A percentile compares a stretch with the other conserved stretches of the same genome.
phyloP scores from a whole-genome alignment of 2,113 vertebrate genomes.

The Phaethon lepturus region DNA sequence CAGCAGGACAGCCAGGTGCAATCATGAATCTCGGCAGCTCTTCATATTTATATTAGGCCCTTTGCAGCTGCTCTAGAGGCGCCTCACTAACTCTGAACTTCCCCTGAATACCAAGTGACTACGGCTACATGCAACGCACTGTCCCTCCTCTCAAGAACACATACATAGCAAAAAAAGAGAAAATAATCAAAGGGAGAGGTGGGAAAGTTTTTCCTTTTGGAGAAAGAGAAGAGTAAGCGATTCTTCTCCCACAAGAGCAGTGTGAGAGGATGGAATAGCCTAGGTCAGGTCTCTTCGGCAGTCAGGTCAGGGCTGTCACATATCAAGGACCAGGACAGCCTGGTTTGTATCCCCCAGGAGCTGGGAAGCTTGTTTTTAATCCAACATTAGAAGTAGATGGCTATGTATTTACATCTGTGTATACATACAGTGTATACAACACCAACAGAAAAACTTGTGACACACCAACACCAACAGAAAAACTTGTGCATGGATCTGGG shows the following conservation, averaged over 20 bases:
- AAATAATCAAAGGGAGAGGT: neutral
- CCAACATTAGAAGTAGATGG: neutral
- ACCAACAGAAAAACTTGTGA: neutral
- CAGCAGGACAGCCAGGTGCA: constrained; percentile 68
- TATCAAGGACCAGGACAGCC: neutral
- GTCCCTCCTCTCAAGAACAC: constrained; percentile 1
- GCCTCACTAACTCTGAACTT: constrained; percentile 62
- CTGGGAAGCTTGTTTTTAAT: neutral
- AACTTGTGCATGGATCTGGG: neutral
- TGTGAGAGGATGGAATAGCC: neutral
- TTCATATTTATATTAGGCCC: constrained; percentile 57
- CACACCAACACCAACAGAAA: neutral
- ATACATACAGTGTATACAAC: neutral
- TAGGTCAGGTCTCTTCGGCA: neutral
- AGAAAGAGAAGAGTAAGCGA: neutral
- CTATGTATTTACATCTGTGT: neutral
- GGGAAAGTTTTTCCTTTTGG: neutral
- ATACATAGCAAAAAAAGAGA: neutral
- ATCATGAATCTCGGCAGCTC: constrained; percentile 60
- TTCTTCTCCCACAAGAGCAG: neutral
- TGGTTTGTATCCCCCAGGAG: neutral
- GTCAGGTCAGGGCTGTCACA: neutral
- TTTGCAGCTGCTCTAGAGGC: constrained; percentile 67
- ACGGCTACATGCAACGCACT: neutral
- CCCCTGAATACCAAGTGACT: constrained; percentile 61